phyloP scores from a whole-genome alignment of 2,888 invertebrate species.

The Parthenolecanium corni region DNA sequence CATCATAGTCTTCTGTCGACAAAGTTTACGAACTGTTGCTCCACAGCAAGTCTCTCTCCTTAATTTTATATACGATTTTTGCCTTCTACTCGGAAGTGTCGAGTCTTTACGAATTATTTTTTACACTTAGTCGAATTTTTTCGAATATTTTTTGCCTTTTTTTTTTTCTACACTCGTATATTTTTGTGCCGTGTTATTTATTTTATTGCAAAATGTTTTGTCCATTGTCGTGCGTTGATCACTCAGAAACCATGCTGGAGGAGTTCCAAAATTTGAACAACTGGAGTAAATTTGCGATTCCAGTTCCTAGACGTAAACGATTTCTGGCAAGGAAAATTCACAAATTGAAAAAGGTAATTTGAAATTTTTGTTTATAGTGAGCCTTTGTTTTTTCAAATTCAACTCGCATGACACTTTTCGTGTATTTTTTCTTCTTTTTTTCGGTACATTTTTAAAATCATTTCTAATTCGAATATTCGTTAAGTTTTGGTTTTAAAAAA shows the following conservation, averaged over 20 bases:
- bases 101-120: not conserved
- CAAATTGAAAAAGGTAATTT: conserved; percentile 35
- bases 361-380: not conserved
- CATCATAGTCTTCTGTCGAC: not conserved
- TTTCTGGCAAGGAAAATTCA: conserved; percentile 34
- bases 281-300: not conserved
- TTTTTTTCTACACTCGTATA: not conserved
- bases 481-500: no score
- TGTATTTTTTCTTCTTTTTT: no score
- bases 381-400: not conserved
- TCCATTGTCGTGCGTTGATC: not conserved
- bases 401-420: no score
- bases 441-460: no score
- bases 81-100: no score
- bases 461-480: no score
- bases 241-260: not conserved
- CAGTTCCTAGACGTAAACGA: not conserved
- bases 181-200: not conserved
- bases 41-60: no score
- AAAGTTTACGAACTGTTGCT: no score
- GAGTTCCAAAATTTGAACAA: not conserved
- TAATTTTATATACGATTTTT: no score
- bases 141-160: not conserved
- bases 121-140: not conserved
- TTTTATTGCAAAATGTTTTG: not conserved